Evolutionary conservation across 2,113 vertebrate genomes (phyloP).

Genomic region (Osmerus eperlanus): DNA sequence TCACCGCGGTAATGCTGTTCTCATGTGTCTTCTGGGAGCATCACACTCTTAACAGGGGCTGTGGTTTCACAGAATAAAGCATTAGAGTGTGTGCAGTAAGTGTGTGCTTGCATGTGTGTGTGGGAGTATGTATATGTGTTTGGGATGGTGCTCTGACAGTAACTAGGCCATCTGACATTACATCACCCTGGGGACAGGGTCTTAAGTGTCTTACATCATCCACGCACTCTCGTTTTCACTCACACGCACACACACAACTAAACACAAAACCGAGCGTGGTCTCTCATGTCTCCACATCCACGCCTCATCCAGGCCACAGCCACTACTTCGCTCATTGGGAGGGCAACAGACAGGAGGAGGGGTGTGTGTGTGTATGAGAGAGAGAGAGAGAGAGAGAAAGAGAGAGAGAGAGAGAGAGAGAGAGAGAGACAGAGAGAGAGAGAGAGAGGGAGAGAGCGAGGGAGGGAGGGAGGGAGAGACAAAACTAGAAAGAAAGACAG

Average conservation of each 20-base stretch:
- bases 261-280: neutral
- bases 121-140: neutral
- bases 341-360: neutral
- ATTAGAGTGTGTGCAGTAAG: neutral
- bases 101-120: too few species aligned
- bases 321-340: too few species aligned
- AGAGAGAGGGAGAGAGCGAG: slow-evolving; percentile 3
- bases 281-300: too few species aligned
- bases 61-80: slow-evolving; percentile 25
- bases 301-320: too few species aligned
- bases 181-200: slow-evolving; percentile 1
- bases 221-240: neutral
- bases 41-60: slow-evolving; percentile 11
- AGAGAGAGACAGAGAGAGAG: neutral
- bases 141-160: neutral
- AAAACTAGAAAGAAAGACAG: neutral
- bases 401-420: neutral
- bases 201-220: slow-evolving; percentile 13
- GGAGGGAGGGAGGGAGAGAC: neutral
- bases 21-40: slow-evolving; percentile 9
- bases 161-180: slow-evolving; percentile 13
- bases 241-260: neutral
- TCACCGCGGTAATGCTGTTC: neutral
- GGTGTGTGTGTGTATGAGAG: neutral
- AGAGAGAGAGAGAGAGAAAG: neutral